A percentile compares a stretch with the other conserved stretches of the same genome.
Evolutionary conservation across 2,797 vertebrate species (phyloP).

Genomic region (Intellagama lesueurii): DNA sequence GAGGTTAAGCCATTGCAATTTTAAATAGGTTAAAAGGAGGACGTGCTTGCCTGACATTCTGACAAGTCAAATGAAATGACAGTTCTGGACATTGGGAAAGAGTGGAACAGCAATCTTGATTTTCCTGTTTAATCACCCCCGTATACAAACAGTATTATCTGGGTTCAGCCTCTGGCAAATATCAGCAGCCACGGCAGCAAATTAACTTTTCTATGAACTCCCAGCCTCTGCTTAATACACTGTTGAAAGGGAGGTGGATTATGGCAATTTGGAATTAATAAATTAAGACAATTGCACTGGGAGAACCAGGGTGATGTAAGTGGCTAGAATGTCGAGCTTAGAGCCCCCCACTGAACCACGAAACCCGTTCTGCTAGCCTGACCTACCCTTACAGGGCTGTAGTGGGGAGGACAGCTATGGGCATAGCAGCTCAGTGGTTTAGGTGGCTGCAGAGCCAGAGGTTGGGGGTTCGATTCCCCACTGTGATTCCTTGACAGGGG

Average conservation of each 20-base stretch:
- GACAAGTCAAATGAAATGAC: constrained; percentile 33
- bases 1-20: constrained; percentile 34
- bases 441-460: no score
- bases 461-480: no score
- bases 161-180: constrained; percentile 15
- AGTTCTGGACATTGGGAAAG: constrained; percentile 27
- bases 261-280: neutral
- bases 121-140: constrained; percentile 36
- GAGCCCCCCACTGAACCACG: neutral
- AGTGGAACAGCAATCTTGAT: constrained; percentile 12
- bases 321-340: neutral
- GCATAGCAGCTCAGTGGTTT: no score
- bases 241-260: neutral
- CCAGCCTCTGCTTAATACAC: neutral
- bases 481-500: neutral
- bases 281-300: neutral
- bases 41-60: constrained; percentile 28
- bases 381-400: neutral
- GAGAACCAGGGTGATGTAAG: neutral
- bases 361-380: neutral
- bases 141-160: constrained; percentile 24
- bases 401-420: neutral
- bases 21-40: constrained; percentile 36
- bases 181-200: neutral
- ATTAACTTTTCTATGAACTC: neutral